A percentile compares a stretch with the other conserved stretches of the same genome.
Evolutionary conservation across 2,113 vertebrate genomes (phyloP).

Genomic region (Proteles cristata): DNA sequence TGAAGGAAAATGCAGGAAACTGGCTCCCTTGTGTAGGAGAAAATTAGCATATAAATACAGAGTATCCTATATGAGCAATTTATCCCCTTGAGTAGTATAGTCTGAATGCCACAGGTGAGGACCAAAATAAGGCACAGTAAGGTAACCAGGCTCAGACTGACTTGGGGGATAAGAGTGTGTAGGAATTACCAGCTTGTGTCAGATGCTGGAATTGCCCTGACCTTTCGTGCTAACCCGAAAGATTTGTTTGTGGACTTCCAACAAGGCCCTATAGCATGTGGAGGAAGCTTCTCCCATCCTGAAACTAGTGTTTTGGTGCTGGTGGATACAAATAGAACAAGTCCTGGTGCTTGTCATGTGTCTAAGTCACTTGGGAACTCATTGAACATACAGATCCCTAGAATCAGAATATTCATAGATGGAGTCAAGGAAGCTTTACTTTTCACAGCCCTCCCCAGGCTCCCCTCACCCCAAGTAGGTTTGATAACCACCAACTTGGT

Average conservation of each 20-base stretch:
- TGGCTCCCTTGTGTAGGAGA: not conserved
- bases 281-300: not conserved
- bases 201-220: not conserved
- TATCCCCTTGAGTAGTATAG: not conserved
- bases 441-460: not conserved
- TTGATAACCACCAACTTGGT: not conserved
- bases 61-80: not conserved
- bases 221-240: not conserved
- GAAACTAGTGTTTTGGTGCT: not conserved
- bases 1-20: conserved; percentile 16
- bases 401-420: not conserved
- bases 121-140: not conserved
- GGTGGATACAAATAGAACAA: not conserved
- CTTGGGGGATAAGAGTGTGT: not conserved
- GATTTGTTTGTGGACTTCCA: not conserved
- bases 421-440: not conserved
- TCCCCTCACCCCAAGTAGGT: no score
- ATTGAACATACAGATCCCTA: not conserved
- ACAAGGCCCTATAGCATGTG: rapidly evolving
- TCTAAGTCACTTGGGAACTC: not conserved
- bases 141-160: not conserved
- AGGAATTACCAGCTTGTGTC: not conserved
- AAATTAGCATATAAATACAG: conserved; percentile 34
- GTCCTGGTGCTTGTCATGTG: not conserved
- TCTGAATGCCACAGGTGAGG: not conserved